A percentile compares a stretch with the other conserved stretches of the same genome.
phyloP scores from a whole-genome alignment of 1,140 invertebrate species.

The Sitodiplosis mosellana region DNA sequence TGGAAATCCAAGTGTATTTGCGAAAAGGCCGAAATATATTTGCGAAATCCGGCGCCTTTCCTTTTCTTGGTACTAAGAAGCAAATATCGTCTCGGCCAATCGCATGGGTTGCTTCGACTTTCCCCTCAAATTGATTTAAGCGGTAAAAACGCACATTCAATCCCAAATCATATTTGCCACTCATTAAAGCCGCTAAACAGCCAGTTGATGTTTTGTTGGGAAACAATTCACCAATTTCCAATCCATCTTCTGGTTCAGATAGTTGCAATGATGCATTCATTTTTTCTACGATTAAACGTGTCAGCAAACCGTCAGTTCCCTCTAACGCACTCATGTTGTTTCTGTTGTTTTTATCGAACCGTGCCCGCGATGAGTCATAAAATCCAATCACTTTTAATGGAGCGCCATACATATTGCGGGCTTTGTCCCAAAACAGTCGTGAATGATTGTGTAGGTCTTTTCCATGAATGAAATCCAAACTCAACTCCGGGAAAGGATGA shows the following conservation, averaged over 20 bases:
- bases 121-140: background rate
- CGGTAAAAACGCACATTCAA: background rate
- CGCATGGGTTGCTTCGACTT: background rate
- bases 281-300: background rate
- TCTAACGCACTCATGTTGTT: background rate
- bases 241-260: background rate
- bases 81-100: background rate
- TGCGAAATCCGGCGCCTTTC: no score
- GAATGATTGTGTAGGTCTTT: background rate
- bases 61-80: background rate
- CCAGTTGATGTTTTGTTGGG: background rate
- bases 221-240: background rate
- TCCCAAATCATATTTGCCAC: background rate
- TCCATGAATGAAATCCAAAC: background rate
- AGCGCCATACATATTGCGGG: background rate
- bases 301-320: background rate
- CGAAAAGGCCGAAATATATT: no score
- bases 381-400: background rate
- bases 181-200: background rate
- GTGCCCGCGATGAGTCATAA: background rate
- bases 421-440: background rate
- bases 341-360: background rate
- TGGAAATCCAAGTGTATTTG: no score
- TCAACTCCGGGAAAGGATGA: background rate
- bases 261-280: background rate